Base-by-base conservation (phyloP, 2,113 vertebrate species). In the Salminus brasiliensis region DNA sequence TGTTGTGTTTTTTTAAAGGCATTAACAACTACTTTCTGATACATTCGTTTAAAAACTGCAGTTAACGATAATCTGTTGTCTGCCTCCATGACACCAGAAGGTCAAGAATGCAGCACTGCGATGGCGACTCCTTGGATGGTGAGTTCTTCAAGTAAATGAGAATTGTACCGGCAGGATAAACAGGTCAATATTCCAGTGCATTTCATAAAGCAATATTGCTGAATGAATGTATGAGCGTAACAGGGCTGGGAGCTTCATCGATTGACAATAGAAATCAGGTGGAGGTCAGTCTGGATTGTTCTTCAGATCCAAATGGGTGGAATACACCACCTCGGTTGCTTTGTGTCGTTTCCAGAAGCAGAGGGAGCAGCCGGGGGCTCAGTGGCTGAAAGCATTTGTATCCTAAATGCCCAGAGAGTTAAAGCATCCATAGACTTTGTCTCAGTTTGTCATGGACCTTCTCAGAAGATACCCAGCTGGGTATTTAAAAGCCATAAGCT, bases 131-230 rank as follows among this genome's bases (percentile, higher is more conserved):
- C 0, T n/a, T n/a, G n/a, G n/a, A n/a, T n/a, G n/a, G n/a, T n/a
- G 80, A 87, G 74, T 60, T 73, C 49, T 79, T 87, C 79, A 87
- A 87, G 87, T 83, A 89, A 89, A 88, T 91, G 85, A 88, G 85
- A 90, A 81, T 76, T 70, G 86, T 88, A 85, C 67, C 76, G n/a
- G n/a, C 87, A 77, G 87, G 57, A 90, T 90, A 89, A 92, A 87
- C 81, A 83, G 91, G 89, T 92, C 91, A 93, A 92, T 92, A 91
- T 86, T 82, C 81, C 80, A 77, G 84, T 83, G 83, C 86, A 89
- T 91, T 88, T 89, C 86, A 88, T 85, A 84, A 85, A 81, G 78
- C 88, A 87, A 89, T 90, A 88, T 89, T 87, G 87, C 89, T 84
- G 81, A 83, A 88, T 84, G 81, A 83, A 88, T 89, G 85, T 88